Evolutionary conservation across 1,140 invertebrate species (phyloP).

Genomic region (Nylanderia fulva): DNA sequence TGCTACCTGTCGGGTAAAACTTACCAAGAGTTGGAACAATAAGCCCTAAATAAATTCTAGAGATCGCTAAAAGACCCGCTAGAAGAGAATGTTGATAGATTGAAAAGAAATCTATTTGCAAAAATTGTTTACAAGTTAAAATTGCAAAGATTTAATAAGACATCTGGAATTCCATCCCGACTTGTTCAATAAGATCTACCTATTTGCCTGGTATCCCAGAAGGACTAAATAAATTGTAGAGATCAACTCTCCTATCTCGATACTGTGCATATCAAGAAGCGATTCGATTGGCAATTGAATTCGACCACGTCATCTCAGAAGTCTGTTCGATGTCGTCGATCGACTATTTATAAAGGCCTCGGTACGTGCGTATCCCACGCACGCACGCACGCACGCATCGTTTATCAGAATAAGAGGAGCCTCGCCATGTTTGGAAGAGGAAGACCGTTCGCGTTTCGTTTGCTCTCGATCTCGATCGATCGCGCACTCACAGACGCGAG

Average conservation of each 20-base stretch:
- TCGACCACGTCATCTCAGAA: constrained; percentile 39
- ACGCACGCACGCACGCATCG: constrained; percentile 25
- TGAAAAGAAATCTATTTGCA: too few relatives aligned
- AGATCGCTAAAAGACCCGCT: too few relatives aligned
- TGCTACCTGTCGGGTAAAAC: too few relatives aligned
- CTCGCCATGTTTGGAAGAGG: constrained; percentile 78
- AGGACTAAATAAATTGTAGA: constrained; percentile 6
- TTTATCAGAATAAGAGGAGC: constrained; percentile 67
- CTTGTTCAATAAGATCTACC: not conserved
- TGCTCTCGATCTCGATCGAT: constrained; percentile 28
- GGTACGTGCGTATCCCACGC: constrained; percentile 28
- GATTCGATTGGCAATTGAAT: constrained; percentile 50
- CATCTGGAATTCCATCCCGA: not conserved
- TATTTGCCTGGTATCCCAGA: not conserved
- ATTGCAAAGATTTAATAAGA: not conserved
- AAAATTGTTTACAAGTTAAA: not conserved
- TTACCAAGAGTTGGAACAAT: too few relatives aligned
- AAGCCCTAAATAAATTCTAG: too few relatives aligned
- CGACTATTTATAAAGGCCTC: constrained; percentile 66
- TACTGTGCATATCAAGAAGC: not conserved
- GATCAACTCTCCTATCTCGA: not conserved
- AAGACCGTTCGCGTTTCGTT: constrained; percentile 38
- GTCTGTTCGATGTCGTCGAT: constrained; percentile 18
- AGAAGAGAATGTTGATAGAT: not conserved
- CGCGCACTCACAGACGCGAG: not conserved